These are phyloP conservation scores for Nesogale talazaci DNA, from an alignment of 2,113 vertebrate genomes.

Conservation along the genomic window DNA sequence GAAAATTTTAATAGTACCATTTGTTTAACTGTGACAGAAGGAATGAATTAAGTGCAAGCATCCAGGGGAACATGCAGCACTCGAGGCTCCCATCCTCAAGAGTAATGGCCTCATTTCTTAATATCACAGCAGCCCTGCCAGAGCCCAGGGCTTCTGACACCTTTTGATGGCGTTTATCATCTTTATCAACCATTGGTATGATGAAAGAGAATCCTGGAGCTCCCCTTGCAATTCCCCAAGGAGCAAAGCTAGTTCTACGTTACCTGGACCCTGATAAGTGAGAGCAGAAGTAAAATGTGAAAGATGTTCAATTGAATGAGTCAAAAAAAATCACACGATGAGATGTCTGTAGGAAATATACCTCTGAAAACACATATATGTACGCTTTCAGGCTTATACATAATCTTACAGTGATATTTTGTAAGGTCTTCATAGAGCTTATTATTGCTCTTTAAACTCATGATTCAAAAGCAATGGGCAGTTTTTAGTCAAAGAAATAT, in stretches of 20 bases:
- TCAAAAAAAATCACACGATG: not conserved
- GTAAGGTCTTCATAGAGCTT: slow-evolving; percentile 12
- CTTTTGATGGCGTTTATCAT: not conserved
- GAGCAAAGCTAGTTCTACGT: not conserved
- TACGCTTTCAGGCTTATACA: not conserved
- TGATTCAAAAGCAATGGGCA: not conserved
- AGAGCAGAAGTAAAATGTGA: not conserved
- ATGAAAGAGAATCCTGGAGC: not conserved
- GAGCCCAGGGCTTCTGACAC: not conserved
- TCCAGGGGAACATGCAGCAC: not conserved
- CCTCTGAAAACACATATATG: not conserved
- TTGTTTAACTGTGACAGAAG: not conserved
- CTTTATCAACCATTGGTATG: not conserved
- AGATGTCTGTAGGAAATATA: not conserved
- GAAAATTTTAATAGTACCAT: not conserved
- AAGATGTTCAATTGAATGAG: slow-evolving; percentile 3
- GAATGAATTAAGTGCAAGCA: not conserved
- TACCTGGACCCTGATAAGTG: not conserved
- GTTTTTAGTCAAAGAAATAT: slow-evolving; percentile 30
- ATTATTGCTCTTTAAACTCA: not conserved
- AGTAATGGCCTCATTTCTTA: not conserved
- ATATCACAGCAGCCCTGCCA: not conserved
- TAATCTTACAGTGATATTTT: not conserved
- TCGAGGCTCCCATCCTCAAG: not conserved
- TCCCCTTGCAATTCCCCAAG: not conserved